Evolutionary conservation across 2,888 invertebrate species (phyloP).

Genomic region (Ernsta delagoae): DNA sequence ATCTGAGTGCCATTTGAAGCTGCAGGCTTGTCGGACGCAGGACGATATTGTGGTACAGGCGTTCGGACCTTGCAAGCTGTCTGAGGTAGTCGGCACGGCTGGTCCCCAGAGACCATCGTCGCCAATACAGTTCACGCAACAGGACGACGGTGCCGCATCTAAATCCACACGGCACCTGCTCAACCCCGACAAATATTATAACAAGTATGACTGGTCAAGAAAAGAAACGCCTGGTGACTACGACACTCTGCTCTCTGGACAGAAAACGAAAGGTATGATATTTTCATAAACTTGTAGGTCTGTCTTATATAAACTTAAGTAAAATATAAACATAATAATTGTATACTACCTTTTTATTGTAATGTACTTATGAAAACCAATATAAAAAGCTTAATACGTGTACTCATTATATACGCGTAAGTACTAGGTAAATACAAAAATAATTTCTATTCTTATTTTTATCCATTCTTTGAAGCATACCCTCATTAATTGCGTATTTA

Average conservation of each 20-base stretch:
- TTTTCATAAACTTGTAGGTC: no score
- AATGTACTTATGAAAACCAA: no score
- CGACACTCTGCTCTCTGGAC: slow-evolving; percentile 68
- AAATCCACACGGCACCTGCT: slow-evolving; percentile 92
- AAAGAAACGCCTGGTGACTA: slow-evolving; percentile 82
- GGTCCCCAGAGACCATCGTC: slow-evolving; percentile 91
- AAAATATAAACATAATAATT: no score
- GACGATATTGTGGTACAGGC: slow-evolving; percentile 91
- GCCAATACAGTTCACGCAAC: slow-evolving; percentile 91
- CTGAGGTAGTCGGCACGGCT: slow-evolving; percentile 89
- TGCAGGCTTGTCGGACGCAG: slow-evolving; percentile 93
- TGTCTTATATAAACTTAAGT: no score
- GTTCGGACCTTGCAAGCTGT: slow-evolving; percentile 90
- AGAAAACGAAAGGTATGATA: slow-evolving; percentile 74
- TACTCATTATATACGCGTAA: no score
- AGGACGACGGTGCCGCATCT: slow-evolving; percentile 90
- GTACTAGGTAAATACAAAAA: no score
- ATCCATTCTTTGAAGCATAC: not conserved
- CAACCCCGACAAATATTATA: slow-evolving; percentile 88
- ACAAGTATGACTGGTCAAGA: slow-evolving; percentile 85
- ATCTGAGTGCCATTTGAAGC: slow-evolving; percentile 92
- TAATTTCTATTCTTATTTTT: not conserved
- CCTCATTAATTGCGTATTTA: slow-evolving; percentile 33
- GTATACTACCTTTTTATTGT: not conserved
- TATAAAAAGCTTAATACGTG: no score